Conservation (phyloP, 92 coral and sea anemone genomes). For the Isaurus tuberculatus region DNA sequence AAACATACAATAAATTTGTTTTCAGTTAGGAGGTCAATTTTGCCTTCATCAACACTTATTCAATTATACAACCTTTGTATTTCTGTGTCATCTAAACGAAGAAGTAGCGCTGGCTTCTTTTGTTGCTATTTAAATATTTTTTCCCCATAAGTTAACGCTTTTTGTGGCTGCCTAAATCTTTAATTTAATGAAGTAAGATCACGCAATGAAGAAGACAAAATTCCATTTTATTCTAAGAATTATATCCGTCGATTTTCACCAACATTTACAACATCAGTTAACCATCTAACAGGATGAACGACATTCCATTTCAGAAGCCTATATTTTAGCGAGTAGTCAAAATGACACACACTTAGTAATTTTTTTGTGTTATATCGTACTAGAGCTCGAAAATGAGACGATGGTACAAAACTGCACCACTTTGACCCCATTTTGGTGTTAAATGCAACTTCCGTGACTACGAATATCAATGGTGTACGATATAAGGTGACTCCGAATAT, state of each 20-base stretch:
- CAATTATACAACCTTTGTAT: too few species aligned
- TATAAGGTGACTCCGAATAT: too few species aligned
- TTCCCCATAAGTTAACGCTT: neutral
- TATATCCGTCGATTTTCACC: conserved; percentile 13
- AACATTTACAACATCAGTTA: conserved; percentile 37
- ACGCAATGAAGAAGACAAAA: neutral
- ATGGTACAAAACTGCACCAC: conserved; percentile 35
- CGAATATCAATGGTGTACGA: too few species aligned
- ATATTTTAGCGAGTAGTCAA: conserved; percentile 39
- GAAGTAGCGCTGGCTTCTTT: too few species aligned
- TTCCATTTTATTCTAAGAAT: neutral
- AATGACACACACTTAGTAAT: conserved; percentile 29
- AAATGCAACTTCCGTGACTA: neutral
- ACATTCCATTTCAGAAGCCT: conserved; percentile 44
- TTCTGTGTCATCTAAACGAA: too few species aligned
- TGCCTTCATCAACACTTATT: too few species aligned
- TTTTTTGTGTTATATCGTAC: conserved; percentile 20
- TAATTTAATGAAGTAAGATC: neutral
- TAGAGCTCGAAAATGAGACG: conserved; percentile 42
- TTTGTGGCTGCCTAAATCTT: too few species aligned
- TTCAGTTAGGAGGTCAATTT: too few species aligned
- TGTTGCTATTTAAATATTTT: too few species aligned
- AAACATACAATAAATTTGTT: too few species aligned
- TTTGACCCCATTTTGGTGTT: conserved; percentile 25
- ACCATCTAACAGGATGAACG: conserved; percentile 40